These are phyloP conservation scores for Vidua chalybeata DNA, from an alignment of 2,113 vertebrate species.

Conservation along the genomic window DNA sequence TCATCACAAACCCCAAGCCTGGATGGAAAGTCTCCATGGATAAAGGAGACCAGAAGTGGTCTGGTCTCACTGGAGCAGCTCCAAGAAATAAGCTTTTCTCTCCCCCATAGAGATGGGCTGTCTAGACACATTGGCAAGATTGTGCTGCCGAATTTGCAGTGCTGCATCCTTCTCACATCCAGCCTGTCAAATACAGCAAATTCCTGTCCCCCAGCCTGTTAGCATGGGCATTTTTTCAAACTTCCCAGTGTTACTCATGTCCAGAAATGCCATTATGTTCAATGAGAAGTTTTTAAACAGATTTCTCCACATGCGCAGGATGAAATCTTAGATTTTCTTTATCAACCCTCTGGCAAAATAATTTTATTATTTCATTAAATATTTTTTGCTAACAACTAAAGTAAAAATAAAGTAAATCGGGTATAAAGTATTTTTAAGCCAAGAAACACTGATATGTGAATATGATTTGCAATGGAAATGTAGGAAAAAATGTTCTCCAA, in stretches of 20 bases:
- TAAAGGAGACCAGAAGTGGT: not conserved
- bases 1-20: not conserved
- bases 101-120: slow-evolving; percentile 24
- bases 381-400: not conserved
- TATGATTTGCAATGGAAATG: not conserved
- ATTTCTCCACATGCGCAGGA: not conserved
- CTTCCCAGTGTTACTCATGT: not conserved
- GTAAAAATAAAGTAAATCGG: not conserved
- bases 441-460: not conserved
- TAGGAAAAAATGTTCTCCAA: not conserved
- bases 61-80: slow-evolving; percentile 9
- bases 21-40: not conserved
- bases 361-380: not conserved
- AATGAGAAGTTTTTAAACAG: not conserved
- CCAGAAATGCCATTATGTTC: not conserved
- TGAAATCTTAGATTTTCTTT: not conserved
- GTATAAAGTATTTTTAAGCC: not conserved
- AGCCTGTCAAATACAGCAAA: slow-evolving; percentile 5
- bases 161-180: slow-evolving; percentile 32
- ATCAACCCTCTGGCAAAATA: not conserved
- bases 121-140: slow-evolving; percentile 63
- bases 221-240: not conserved
- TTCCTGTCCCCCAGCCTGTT: not conserved
- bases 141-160: not conserved
- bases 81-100: slow-evolving; percentile 36